These are phyloP conservation scores for Dromaius novaehollandiae DNA, from an alignment of 2,113 vertebrate species.

Conservation along the genomic window DNA sequence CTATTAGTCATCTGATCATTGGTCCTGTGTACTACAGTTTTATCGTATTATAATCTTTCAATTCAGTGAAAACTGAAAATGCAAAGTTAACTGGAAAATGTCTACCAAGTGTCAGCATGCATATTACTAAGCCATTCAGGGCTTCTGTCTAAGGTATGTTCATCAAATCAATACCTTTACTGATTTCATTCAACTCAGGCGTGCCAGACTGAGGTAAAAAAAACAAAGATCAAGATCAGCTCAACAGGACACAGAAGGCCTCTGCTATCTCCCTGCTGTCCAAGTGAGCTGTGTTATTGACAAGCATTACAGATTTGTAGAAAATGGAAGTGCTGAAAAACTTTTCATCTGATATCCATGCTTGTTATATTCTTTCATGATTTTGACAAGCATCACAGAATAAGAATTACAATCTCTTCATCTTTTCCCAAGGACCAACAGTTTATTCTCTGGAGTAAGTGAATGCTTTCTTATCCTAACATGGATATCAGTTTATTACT, in stretches of 20 bases:
- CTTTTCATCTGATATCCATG: neutral
- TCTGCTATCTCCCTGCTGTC: neutral
- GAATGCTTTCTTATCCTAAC: neutral
- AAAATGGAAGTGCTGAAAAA: neutral
- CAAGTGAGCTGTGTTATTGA: rapidly evolving
- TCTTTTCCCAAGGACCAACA: neutral
- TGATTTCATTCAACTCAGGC: neutral
- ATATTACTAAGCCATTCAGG: neutral
- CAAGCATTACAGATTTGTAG: neutral
- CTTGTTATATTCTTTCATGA: neutral
- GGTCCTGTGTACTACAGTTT: neutral
- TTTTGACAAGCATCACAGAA: neutral
- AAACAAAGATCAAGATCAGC: neutral
- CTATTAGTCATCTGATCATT: neutral
- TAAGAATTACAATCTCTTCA: neutral
- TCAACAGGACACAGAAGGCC: neutral
- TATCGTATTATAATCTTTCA: neutral
- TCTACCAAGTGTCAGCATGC: neutral
- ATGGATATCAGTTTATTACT: neutral
- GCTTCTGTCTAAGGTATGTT: neutral
- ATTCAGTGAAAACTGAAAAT: neutral
- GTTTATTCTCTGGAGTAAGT: neutral
- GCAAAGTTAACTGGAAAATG: neutral
- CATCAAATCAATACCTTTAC: neutral
- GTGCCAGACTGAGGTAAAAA: neutral